Conservation (phyloP, 30 jellyfish, hydroid and myxozoan genomes). For the Hydractinia echinata region DNA sequence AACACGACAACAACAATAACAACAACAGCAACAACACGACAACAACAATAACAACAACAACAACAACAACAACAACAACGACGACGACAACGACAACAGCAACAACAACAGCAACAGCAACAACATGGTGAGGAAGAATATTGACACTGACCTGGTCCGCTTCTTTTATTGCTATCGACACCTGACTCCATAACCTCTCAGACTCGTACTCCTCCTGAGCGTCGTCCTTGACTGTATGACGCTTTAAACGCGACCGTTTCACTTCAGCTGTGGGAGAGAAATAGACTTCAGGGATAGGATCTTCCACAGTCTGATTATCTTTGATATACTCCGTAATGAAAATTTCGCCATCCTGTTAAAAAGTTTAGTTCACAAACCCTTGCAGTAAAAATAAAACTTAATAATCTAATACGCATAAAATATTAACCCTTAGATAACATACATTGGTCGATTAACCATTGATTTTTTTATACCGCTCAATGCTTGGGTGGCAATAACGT, state of each 20-base stretch:
- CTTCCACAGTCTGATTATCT: constrained; percentile 55
- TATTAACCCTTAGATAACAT: too few species aligned
- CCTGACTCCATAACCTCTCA: constrained; percentile 76
- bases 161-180: constrained; percentile 65
- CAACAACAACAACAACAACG: too few species aligned
- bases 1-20: too few species aligned
- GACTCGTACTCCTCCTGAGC: constrained; percentile 83
- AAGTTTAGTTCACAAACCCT: background rate
- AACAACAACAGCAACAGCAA: too few species aligned
- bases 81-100: too few species aligned
- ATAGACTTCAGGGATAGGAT: constrained; percentile 62
- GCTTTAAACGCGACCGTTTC: constrained; percentile 55
- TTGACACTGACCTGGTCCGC: constrained; percentile 69
- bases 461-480: background rate
- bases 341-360: constrained; percentile 75
- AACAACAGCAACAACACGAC: too few species aligned
- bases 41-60: too few species aligned
- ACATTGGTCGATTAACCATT: too few species aligned
- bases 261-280: constrained; percentile 69
- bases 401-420: too few species aligned
- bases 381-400: too few species aligned
- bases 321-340: constrained; percentile 61
- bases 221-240: constrained; percentile 45
- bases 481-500: background rate
- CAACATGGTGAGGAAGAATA: background rate